Percentiles rank a stretch among this genome's conserved stretches.
Evolutionary conservation across 2,797 vertebrate species (phyloP).

Genomic region (Aldrovandia affinis): DNA sequence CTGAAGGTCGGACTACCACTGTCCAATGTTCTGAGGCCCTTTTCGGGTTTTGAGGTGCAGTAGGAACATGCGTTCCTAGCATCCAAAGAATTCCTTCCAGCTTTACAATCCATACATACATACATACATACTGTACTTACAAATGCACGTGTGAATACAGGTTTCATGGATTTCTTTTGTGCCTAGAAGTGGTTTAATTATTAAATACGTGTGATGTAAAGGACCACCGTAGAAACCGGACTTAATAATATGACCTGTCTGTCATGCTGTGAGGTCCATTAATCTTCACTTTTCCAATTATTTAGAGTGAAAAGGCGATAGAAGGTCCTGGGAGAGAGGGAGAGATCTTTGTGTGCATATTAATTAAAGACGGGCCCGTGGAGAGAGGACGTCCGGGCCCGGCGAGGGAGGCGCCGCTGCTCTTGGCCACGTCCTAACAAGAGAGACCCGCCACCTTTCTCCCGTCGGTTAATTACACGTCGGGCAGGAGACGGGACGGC

Average conservation of each 20-base stretch:
- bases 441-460: neutral
- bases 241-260: too few species aligned
- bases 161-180: neutral
- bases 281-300: conserved; percentile 7
- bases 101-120: neutral
- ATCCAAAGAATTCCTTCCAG: neutral
- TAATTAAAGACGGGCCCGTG: conserved; percentile 6
- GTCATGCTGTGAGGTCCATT: neutral
- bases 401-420: neutral
- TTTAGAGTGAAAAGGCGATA: neutral
- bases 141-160: neutral
- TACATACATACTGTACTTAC: too few species aligned
- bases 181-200: neutral
- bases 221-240: neutral
- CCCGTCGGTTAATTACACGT: conserved; percentile 19
- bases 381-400: conserved; percentile 28
- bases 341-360: neutral
- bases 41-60: too few species aligned
- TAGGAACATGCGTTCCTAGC: neutral
- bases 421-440: neutral
- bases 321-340: neutral
- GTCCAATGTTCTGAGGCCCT: neutral
- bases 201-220: neutral
- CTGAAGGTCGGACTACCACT: neutral
- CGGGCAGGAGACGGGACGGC: neutral